phyloP scores from a whole-genome alignment of 1,140 invertebrate species.

The Procambarus virginalis region DNA sequence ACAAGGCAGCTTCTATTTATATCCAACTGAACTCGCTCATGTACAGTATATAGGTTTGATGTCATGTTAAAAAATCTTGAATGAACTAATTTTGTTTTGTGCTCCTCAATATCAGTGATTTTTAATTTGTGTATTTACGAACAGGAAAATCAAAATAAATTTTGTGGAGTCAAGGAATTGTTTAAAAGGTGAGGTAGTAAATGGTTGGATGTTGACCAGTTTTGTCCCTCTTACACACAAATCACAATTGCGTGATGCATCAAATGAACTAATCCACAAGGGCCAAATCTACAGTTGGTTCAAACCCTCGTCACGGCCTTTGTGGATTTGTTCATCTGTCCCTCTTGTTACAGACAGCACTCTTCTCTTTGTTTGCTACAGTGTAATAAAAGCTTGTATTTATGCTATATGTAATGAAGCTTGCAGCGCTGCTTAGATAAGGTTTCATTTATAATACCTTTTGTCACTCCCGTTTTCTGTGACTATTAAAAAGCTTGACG shows the following conservation, averaged over 20 bases:
- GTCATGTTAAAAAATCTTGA: not conserved
- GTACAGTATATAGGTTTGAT: not conserved
- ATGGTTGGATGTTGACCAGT: conserved; percentile 20
- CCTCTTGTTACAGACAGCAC: not conserved
- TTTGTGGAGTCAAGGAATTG: conserved; percentile 63
- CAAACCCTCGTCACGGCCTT: no score
- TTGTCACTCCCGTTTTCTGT: not conserved
- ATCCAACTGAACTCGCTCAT: no score
- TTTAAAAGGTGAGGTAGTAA: conserved; percentile 54
- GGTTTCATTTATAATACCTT: conserved; percentile 9
- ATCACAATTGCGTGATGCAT: not conserved
- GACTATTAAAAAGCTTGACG: not conserved
- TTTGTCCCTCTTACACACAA: conserved; percentile 27
- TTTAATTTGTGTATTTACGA: conserved; percentile 41
- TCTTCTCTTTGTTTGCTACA: conserved; percentile 2
- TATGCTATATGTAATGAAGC: conserved; percentile 9
- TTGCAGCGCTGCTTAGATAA: conserved; percentile 41
- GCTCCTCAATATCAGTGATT: conserved; percentile 10
- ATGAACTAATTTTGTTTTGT: not conserved
- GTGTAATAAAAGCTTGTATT: conserved; percentile 20
- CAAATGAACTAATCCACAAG: no score
- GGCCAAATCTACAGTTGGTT: no score
- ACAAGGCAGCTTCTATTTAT: no score
- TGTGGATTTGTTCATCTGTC: no score
- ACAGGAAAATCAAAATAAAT: conserved; percentile 65